Percentiles rank a stretch among this genome's conserved stretches.
Conservation (phyloP, 2,888 invertebrate genomes). For the Epistrophe eligans region DNA sequence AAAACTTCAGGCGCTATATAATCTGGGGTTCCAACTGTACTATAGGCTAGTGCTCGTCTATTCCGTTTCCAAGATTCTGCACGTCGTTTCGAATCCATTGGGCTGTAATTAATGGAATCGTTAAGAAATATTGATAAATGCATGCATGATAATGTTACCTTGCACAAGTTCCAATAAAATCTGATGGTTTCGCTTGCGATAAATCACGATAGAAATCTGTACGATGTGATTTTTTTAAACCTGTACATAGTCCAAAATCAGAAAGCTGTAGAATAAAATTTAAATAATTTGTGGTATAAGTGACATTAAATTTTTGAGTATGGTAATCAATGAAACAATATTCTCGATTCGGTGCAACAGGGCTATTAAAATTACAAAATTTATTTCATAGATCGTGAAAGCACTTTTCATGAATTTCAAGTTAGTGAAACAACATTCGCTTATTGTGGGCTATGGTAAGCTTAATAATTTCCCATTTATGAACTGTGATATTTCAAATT, state of each 20-base stretch:
- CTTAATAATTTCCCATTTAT: no score
- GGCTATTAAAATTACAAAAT: no score
- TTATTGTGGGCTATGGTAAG: no score
- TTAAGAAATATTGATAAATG: neutral
- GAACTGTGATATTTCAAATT: no score
- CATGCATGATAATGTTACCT: conserved; percentile 78
- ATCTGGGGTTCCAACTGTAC: conserved; percentile 98
- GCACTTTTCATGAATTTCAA: no score
- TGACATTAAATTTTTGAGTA: no score
- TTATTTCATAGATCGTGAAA: no score
- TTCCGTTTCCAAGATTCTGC: conserved; percentile 99
- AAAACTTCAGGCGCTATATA: conserved; percentile 99
- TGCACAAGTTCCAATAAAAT: conserved; percentile 88
- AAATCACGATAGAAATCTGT: conserved; percentile 99
- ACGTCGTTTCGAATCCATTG: conserved; percentile 98
- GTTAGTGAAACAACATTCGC: no score
- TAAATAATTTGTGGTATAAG: neutral
- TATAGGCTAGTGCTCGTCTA: conserved; percentile 96
- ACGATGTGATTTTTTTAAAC: conserved; percentile 98
- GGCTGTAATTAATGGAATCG: conserved; percentile 82
- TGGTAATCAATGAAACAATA: no score
- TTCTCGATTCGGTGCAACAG: no score
- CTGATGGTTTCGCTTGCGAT: conserved; percentile 97
- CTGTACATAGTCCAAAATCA: conserved; percentile 99
- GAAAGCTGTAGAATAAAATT: conserved; percentile 86